Conservation (phyloP, 1,140 invertebrate species). For the Drosophila jambulina region DNA sequence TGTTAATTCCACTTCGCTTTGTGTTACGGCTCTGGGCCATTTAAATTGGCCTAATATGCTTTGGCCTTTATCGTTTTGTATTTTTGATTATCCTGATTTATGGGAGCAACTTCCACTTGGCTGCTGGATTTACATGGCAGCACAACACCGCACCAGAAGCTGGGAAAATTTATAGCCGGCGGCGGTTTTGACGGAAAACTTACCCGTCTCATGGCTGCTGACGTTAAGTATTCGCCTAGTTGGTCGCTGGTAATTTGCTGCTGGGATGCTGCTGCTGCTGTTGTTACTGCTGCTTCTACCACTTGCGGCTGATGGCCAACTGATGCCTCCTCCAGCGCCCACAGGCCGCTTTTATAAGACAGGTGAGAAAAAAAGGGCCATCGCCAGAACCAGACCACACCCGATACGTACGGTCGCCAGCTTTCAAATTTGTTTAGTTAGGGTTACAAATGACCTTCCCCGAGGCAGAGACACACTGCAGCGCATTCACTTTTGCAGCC, state of each 20-base stretch:
- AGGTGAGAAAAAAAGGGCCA: conserved; percentile 49
- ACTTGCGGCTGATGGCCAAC: conserved; percentile 53
- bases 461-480: conserved; percentile 24
- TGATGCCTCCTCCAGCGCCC: conserved; percentile 46
- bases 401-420: conserved; percentile 60
- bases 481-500: conserved; percentile 69
- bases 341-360: conserved; percentile 65
- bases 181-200: conserved; percentile 45
- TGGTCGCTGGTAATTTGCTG: conserved; percentile 53
- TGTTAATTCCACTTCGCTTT: conserved; percentile 8
- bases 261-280: conserved; percentile 19
- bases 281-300: conserved; percentile 15
- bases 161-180: conserved; percentile 61
- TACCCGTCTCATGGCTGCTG: conserved; percentile 77
- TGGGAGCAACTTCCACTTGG: conserved; percentile 37
- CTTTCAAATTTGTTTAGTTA: conserved; percentile 84
- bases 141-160: conserved; percentile 6
- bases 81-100: conserved; percentile 81
- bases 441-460: conserved; percentile 79
- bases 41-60: conserved; percentile 61
- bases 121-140: conserved; percentile 49
- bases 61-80: conserved; percentile 58
- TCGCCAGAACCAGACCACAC: conserved; percentile 69
- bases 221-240: conserved; percentile 74
- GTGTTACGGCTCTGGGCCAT: conserved; percentile 10